Percentiles rank a stretch among this genome's conserved stretches.
Conservation (phyloP, 1,140 invertebrate species). For the Chironomus tepperi region DNA sequence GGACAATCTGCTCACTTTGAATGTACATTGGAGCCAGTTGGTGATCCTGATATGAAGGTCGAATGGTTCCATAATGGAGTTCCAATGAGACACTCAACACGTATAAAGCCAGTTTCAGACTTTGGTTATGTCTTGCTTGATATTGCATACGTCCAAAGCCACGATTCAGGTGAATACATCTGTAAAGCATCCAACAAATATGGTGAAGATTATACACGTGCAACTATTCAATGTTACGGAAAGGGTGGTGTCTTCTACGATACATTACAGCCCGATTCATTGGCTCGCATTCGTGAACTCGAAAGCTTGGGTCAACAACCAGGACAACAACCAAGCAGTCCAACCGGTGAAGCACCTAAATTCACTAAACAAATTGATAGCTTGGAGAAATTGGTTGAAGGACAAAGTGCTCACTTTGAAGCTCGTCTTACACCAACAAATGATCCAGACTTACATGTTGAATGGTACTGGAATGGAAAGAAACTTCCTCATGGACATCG, state of each 20-base stretch:
- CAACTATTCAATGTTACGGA: constrained; percentile 71
- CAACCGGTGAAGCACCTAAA: constrained; percentile 72
- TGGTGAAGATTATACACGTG: constrained; percentile 79
- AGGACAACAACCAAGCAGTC: constrained; percentile 50
- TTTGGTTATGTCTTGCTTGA: constrained; percentile 95
- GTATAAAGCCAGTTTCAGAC: constrained; percentile 90
- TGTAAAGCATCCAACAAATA: constrained; percentile 82
- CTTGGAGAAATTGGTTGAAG: constrained; percentile 75
- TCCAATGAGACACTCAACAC: constrained; percentile 74
- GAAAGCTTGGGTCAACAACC: constrained; percentile 56
- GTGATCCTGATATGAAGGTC: constrained; percentile 86
- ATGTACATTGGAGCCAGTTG: constrained; percentile 83
- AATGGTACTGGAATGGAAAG: constrained; percentile 92
- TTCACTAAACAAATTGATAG: constrained; percentile 82
- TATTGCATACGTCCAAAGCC: constrained; percentile 86
- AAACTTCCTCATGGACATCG: constrained; percentile 86
- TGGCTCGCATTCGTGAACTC: constrained; percentile 81
- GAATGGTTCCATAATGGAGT: constrained; percentile 94
- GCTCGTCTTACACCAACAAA: constrained; percentile 79
- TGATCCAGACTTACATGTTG: constrained; percentile 87
- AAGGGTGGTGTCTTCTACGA: constrained; percentile 86
- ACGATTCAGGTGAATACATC: constrained; percentile 88
- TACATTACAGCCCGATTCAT: constrained; percentile 87
- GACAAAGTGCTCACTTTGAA: constrained; percentile 91
- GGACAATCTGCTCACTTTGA: constrained; percentile 89